Conservation (phyloP, 2,113 vertebrate species). For the pig (Sus scrofa) region DNA sequence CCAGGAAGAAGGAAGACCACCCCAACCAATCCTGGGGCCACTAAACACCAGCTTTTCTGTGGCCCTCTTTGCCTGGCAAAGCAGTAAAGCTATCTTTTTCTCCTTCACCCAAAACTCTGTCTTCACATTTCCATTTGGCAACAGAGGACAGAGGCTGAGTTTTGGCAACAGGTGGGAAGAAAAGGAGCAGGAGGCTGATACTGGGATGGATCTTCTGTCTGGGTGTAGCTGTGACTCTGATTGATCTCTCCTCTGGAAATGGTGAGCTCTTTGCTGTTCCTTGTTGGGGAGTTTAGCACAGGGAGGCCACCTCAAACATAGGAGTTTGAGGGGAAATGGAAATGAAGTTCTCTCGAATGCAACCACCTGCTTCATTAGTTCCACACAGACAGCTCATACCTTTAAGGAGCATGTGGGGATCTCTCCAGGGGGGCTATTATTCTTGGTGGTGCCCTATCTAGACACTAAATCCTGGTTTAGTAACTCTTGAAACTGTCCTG, state of each 20-base stretch:
- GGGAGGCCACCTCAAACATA: not conserved
- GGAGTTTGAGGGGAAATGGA: not conserved
- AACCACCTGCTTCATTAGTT: not conserved
- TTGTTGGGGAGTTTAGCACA: not conserved
- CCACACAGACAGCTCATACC: not conserved
- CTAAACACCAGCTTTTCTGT: too few species aligned
- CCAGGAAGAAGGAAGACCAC: too few species aligned
- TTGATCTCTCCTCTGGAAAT: not conserved
- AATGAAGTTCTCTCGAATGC: not conserved
- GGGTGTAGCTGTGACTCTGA: not conserved
- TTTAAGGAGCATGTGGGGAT: too few species aligned
- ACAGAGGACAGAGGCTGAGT: too few species aligned
- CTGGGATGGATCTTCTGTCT: not conserved
- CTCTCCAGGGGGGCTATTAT: not conserved
- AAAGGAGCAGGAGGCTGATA: not conserved
- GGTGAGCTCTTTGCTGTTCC: not conserved
- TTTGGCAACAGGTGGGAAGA: fast-evolving
- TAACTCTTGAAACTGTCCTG: not conserved
- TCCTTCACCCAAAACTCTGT: too few species aligned
- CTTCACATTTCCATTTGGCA: too few species aligned
- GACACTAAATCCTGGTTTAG: not conserved
- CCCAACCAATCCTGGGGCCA: too few species aligned
- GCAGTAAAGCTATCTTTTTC: too few species aligned
- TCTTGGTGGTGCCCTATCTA: not conserved
- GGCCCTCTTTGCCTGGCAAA: too few species aligned